phyloP scores from a whole-genome alignment of 2,888 invertebrate genomes.

The Charanyca ferruginea region DNA sequence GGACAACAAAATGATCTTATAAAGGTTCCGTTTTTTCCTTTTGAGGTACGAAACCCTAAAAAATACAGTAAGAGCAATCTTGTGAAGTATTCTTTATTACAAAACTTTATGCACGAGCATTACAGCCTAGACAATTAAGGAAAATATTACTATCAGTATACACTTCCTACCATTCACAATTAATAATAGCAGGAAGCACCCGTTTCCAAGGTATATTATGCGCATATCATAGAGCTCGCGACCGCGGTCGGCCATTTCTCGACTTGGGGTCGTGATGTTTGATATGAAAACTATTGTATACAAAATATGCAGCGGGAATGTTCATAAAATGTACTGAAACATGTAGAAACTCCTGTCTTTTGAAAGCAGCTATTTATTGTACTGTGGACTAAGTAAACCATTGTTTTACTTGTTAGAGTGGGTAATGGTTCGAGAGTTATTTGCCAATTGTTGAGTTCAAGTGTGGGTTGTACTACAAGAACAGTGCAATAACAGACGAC shows the following conservation, averaged over 20 bases:
- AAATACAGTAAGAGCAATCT: not conserved
- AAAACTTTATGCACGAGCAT: conserved; percentile 1
- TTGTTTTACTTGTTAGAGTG: conserved; percentile 34
- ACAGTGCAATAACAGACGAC: not conserved
- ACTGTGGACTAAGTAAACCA: conserved; percentile 24
- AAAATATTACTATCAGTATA: conserved; percentile 18
- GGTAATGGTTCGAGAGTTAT: conserved; percentile 20
- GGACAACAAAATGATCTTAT: no score
- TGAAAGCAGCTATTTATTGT: conserved; percentile 41
- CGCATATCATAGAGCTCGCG: conserved; percentile 41
- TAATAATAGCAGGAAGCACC: conserved; percentile 44
- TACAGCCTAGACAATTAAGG: not conserved
- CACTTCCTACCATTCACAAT: not conserved
- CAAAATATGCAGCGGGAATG: conserved; percentile 43
- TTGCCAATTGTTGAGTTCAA: conserved; percentile 13
- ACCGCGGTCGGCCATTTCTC: conserved; percentile 52
- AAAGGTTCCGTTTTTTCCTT: no score
- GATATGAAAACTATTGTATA: conserved; percentile 63
- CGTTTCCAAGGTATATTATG: conserved; percentile 40
- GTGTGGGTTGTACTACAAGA: not conserved
- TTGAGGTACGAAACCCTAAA: no score
- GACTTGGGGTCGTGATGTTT: conserved; percentile 56
- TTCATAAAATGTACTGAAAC: conserved; percentile 52
- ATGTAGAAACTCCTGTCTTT: conserved; percentile 53
- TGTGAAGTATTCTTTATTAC: not conserved